A percentile compares a stretch with the other conserved stretches of the same genome.
phyloP scores from a whole-genome alignment of 2,113 vertebrate species.

The Entosphenus tridentatus region DNA sequence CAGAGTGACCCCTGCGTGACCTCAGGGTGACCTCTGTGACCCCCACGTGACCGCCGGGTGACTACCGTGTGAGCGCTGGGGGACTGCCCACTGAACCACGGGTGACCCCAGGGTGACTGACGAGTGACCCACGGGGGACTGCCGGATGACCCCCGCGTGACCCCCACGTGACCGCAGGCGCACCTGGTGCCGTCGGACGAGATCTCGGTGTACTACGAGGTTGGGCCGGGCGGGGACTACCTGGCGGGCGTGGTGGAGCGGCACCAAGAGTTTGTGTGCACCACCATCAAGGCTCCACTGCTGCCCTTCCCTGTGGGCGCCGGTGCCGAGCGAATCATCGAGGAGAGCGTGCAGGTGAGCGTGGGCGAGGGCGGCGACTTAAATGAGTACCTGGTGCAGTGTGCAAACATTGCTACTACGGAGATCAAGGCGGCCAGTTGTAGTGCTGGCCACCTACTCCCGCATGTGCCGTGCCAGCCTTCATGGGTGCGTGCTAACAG shows the following conservation, averaged over 20 bases:
- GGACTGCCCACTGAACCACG: too few species aligned
- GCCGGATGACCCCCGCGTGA: too few species aligned
- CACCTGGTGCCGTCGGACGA: conserved; percentile 77
- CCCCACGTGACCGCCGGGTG: too few species aligned
- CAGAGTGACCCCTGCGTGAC: too few species aligned
- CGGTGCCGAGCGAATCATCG: conserved; percentile 41
- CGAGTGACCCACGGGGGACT: too few species aligned
- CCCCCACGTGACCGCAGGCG: conserved; percentile 17
- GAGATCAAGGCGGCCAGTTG: not conserved
- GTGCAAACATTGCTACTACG: not conserved
- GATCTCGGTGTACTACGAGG: conserved; percentile 53
- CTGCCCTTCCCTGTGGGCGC: conserved; percentile 43
- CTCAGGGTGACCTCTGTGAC: too few species aligned
- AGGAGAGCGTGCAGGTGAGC: conserved; percentile 60
- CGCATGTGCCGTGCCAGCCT: not conserved
- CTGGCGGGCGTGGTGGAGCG: conserved; percentile 49
- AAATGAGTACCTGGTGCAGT: not conserved
- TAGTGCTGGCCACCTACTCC: not conserved
- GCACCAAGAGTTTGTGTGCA: conserved; percentile 63
- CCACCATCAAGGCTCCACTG: conserved; percentile 63
- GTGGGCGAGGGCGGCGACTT: not conserved
- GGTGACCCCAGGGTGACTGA: too few species aligned
- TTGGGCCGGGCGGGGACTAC: conserved; percentile 40
- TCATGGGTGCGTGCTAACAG: not conserved
- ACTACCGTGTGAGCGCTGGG: too few species aligned